Evolutionary conservation across 2,888 invertebrate species (phyloP).

Genomic region (Drepanosiphum platanoidis): DNA sequence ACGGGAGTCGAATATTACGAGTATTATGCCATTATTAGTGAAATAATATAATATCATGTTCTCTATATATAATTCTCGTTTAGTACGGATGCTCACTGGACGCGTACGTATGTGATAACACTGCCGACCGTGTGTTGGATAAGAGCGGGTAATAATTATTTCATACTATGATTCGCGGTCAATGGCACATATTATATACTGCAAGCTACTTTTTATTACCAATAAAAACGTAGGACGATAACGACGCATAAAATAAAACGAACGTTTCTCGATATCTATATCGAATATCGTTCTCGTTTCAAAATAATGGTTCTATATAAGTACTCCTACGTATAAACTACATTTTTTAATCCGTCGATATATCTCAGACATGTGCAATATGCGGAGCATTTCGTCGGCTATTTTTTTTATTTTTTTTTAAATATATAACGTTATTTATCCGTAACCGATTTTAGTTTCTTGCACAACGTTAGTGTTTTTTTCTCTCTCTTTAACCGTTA

Average conservation of each 20-base stretch:
- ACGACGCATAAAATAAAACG: not conserved
- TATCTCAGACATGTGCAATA: too few species aligned
- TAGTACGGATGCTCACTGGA: not conserved
- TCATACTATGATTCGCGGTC: conserved; percentile 23
- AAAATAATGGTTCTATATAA: not conserved
- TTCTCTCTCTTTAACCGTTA: not conserved
- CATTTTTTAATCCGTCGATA: not conserved
- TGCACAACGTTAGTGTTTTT: not conserved
- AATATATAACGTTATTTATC: not conserved
- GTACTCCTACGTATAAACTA: not conserved
- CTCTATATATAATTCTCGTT: not conserved
- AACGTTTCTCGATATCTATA: not conserved
- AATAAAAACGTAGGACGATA: conserved; percentile 3
- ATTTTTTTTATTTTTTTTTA: too few species aligned
- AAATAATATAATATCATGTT: conserved; percentile 11
- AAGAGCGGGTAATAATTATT: conserved; percentile 25
- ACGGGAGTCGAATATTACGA: conserved; percentile 21
- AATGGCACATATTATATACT: conserved; percentile 11
- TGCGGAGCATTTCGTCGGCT: too few species aligned
- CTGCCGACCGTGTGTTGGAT: conserved; percentile 11
- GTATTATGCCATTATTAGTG: too few species aligned
- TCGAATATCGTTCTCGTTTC: not conserved
- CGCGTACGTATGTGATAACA: not conserved
- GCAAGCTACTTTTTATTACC: not conserved
- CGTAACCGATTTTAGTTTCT: not conserved